These are phyloP conservation scores for Charadrius vociferus DNA, from an alignment of 2,113 vertebrate species.

Conservation along the genomic window DNA sequence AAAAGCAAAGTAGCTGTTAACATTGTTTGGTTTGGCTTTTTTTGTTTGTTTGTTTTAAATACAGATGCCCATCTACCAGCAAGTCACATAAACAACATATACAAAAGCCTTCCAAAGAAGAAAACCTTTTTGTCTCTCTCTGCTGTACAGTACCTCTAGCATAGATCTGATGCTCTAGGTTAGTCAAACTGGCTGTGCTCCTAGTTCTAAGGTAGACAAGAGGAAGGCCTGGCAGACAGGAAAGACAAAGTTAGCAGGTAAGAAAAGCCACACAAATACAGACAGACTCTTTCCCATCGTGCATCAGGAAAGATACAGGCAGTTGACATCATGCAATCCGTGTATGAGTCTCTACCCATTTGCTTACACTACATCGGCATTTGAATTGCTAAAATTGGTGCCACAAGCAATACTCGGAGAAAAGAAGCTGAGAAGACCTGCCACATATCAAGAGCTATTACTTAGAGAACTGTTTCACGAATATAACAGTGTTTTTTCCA, in stretches of 20 bases:
- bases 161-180: constrained; percentile 93
- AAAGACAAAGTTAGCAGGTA: constrained; percentile 84
- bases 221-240: constrained; percentile 92
- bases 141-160: constrained; percentile 92
- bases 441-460: neutral
- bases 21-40: accelerated
- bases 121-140: neutral
- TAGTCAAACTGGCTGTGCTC: constrained; percentile 97
- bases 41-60: neutral
- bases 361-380: neutral
- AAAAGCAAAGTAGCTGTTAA: neutral
- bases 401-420: neutral
- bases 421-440: neutral
- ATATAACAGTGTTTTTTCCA: neutral
- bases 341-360: neutral
- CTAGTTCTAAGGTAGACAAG: constrained; percentile 99
- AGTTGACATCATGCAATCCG: neutral
- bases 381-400: neutral
- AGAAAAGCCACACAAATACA: constrained; percentile 19
- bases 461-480: neutral
- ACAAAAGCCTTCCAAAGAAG: constrained; percentile 3
- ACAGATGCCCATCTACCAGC: neutral
- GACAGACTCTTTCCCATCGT: neutral
- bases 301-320: neutral
- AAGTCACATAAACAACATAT: neutral